Percentiles rank a stretch among this genome's conserved stretches.
phyloP scores from a whole-genome alignment of 2,888 invertebrate species.

The Drosophila testacea region DNA sequence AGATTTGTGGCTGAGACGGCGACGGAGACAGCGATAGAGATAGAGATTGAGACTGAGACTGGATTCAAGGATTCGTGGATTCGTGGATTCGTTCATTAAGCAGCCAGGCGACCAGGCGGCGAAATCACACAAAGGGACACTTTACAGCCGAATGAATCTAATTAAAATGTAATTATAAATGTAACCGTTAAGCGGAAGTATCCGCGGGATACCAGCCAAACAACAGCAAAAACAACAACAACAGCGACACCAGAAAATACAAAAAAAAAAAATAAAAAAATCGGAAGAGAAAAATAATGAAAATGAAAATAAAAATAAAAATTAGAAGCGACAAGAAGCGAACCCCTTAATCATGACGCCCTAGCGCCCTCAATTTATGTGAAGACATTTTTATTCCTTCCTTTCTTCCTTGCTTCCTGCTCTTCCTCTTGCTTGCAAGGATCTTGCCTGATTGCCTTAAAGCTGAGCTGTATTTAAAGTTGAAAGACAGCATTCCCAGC shows the following conservation, averaged over 20 bases:
- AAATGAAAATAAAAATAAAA: constrained; percentile 78
- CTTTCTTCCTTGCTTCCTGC: background rate
- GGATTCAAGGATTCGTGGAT: constrained; percentile 54
- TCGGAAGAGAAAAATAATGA: constrained; percentile 64
- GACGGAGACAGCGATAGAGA: constrained; percentile 26
- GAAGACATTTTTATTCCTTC: constrained; percentile 36
- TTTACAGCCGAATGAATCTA: constrained; percentile 86
- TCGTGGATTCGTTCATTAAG: constrained; percentile 70
- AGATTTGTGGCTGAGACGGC: background rate
- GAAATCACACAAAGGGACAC: constrained; percentile 84
- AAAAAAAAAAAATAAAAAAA: constrained; percentile 11
- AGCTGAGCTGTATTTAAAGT: constrained; percentile 4
- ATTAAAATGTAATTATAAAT: constrained; percentile 86
- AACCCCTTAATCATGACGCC: constrained; percentile 80
- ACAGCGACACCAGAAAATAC: constrained; percentile 9
- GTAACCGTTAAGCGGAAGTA: constrained; percentile 84
- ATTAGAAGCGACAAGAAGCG: constrained; percentile 75
- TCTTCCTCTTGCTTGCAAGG: constrained; percentile 1
- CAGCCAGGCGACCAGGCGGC: constrained; percentile 64
- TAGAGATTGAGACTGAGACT: constrained; percentile 25
- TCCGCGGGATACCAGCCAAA: constrained; percentile 82
- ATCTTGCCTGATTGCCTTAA: constrained; percentile 21
- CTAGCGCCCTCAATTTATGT: constrained; percentile 73
- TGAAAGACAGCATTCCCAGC: background rate
- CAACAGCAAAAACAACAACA: constrained; percentile 26